Evolutionary conservation across 1,140 invertebrate species (phyloP).

Genomic region (Varroa destructor): DNA sequence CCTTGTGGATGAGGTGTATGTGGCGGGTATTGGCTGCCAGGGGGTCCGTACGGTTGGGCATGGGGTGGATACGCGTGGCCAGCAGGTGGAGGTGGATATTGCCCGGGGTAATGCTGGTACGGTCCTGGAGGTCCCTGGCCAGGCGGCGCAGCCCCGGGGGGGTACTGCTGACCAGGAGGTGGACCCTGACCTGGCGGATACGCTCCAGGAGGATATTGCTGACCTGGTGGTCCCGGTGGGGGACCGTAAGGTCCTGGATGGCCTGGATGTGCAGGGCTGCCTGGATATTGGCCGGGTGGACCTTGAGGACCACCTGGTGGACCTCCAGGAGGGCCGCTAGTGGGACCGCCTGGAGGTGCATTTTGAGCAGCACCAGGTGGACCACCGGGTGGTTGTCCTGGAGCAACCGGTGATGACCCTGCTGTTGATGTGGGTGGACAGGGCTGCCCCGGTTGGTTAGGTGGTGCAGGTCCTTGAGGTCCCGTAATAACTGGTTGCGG

Average conservation of each 20-base stretch:
- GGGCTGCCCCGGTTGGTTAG: no score
- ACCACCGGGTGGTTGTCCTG: no score
- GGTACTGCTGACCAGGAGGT: conserved; percentile 23
- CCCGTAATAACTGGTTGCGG: no score
- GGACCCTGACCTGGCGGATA: conserved; percentile 23
- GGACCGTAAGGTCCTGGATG: conserved; percentile 28
- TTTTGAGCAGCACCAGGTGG: no score
- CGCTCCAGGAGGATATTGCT: conserved; percentile 3
- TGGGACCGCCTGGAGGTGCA: no score
- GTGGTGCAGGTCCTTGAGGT: no score
- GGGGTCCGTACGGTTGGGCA: background rate
- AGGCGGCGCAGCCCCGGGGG: background rate
- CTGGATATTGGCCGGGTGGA: conserved; percentile 26
- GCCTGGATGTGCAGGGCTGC: conserved; percentile 30
- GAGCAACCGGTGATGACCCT: no score
- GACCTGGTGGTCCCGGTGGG: conserved; percentile 19
- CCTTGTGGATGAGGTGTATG: background rate
- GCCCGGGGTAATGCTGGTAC: conserved; percentile 15
- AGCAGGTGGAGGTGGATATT: background rate
- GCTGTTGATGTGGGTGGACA: no score
- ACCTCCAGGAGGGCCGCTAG: conserved; percentile 28
- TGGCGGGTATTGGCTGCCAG: background rate
- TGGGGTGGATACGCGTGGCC: background rate
- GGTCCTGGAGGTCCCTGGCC: conserved; percentile 21
- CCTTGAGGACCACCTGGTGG: conserved; percentile 28